These are phyloP conservation scores for Thymallus thymallus DNA, from an alignment of 2,113 vertebrate species.

Conservation along the genomic window DNA sequence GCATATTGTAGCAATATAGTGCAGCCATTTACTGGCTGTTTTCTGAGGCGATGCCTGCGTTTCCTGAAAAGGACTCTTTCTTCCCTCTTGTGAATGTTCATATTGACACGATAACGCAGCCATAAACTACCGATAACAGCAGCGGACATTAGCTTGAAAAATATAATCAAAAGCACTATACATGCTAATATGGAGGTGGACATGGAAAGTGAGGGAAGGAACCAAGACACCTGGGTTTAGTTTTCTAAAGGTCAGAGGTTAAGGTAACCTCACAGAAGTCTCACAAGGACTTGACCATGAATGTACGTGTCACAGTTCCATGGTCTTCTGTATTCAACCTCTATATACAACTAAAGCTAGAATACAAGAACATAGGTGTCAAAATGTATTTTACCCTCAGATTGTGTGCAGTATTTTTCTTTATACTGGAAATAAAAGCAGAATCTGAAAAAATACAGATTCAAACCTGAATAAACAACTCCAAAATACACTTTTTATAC, in stretches of 20 bases:
- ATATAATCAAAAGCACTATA: neutral
- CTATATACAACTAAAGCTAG: neutral
- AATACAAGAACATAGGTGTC: too few relatives aligned
- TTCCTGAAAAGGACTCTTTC: constrained; percentile 42
- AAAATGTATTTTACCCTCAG: neutral
- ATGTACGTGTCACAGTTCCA: neutral
- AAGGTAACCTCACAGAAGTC: neutral
- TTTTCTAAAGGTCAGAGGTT: neutral
- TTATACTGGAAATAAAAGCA: too few relatives aligned
- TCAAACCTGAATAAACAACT: too few relatives aligned
- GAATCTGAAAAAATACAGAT: too few relatives aligned
- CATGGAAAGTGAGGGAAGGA: neutral
- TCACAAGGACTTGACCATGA: neutral
- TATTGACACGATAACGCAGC: constrained; percentile 38
- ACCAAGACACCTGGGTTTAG: neutral
- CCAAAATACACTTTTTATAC: too few relatives aligned
- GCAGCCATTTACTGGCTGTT: constrained; percentile 36
- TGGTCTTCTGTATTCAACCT: neutral
- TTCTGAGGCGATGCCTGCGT: constrained; percentile 28
- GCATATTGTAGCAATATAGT: constrained; percentile 46
- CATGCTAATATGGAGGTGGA: neutral
- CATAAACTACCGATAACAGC: neutral
- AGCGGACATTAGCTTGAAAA: neutral
- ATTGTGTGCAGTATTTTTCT: too few relatives aligned
- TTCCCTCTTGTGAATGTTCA: constrained; percentile 31